Evolutionary conservation across 2,113 vertebrate genomes (phyloP).

Genomic region (Tenrec ecaudatus): DNA sequence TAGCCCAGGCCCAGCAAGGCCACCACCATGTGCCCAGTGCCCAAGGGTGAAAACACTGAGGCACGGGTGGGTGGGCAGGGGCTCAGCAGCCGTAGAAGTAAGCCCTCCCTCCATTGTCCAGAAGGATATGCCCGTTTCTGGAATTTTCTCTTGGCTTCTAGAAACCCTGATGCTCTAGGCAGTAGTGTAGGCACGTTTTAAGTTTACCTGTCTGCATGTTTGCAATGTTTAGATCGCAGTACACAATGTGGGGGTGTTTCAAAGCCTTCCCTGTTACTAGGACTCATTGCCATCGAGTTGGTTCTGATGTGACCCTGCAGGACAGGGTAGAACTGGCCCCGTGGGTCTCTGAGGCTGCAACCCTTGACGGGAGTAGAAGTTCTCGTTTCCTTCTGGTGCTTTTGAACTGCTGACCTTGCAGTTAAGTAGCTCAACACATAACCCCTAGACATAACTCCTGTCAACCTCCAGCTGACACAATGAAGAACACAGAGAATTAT

Average conservation of each 20-base stretch:
- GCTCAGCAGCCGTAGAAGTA: not conserved
- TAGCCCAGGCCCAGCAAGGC: no score
- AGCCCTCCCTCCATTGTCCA: not conserved
- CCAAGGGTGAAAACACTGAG: not conserved
- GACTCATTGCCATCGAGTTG: no score
- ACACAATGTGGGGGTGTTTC: not conserved
- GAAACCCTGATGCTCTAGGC: not conserved
- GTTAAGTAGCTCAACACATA: no score
- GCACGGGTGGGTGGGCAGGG: fast-evolving
- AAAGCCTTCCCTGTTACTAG: not conserved
- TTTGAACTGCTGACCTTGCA: no score
- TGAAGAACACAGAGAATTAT: no score
- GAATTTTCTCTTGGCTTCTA: not conserved
- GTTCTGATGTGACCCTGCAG: no score
- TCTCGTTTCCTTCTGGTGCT: no score
- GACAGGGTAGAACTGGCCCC: no score
- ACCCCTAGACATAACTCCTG: no score
- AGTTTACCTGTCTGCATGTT: not conserved
- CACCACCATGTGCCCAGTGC: not conserved
- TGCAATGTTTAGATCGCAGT: not conserved
- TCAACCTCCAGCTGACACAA: no score
- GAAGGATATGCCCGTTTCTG: not conserved
- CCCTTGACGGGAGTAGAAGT: no score
- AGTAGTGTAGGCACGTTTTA: not conserved
- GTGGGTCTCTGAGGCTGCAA: no score